phyloP scores from a whole-genome alignment of 2,113 vertebrate species.

The Tragelaphus strepsiceros region DNA sequence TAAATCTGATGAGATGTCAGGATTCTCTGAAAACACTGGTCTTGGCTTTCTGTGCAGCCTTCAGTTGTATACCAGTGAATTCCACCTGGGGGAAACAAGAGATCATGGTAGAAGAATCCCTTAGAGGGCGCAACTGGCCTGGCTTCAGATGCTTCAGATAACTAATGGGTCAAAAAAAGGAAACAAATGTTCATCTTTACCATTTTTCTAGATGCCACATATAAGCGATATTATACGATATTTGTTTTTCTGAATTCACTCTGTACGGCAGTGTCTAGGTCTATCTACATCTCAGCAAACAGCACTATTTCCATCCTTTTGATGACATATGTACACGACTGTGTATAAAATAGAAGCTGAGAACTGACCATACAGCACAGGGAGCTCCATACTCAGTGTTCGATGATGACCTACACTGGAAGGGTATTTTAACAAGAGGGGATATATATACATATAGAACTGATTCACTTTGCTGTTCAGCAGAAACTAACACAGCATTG shows the following conservation, averaged over 20 bases:
- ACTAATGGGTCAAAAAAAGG: not conserved
- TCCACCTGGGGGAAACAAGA: conserved; percentile 49
- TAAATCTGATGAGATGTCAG: accelerated
- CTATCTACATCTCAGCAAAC: not conserved
- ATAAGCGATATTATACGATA: not conserved
- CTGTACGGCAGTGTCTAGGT: not conserved
- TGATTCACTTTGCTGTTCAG: not conserved
- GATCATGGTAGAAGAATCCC: not conserved
- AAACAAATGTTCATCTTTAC: not conserved
- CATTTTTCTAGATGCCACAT: not conserved
- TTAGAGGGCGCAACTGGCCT: not conserved
- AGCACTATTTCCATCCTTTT: not conserved
- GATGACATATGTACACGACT: not conserved
- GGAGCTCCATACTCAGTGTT: not conserved
- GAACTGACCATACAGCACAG: not conserved
- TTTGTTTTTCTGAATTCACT: not conserved
- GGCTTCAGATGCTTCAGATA: not conserved
- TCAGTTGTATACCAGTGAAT: conserved; percentile 31
- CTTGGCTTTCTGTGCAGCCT: conserved; percentile 19
- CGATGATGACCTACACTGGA: not conserved
- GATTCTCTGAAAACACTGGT: not conserved
- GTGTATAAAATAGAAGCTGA: not conserved
- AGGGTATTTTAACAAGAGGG: not conserved
- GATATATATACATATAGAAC: not conserved
- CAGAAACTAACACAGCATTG: not conserved